Percentiles rank a stretch among this genome's conserved stretches.
phyloP scores from a whole-genome alignment of 2,797 vertebrate species.

The Setipinna tenuifilis region DNA sequence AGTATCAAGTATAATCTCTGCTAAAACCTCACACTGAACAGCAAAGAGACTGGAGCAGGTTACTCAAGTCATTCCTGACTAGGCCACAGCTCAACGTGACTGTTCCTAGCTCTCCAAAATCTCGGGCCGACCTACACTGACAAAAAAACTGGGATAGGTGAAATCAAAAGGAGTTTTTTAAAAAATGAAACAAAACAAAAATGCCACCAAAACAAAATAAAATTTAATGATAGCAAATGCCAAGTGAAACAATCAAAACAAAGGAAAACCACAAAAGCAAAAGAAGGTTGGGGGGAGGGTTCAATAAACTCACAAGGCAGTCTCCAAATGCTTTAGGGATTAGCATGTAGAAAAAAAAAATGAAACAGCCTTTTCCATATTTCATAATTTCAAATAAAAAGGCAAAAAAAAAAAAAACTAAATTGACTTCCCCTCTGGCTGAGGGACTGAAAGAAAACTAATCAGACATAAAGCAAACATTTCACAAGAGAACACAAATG shows the following conservation, averaged over 20 bases:
- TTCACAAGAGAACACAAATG: constrained; percentile 44
- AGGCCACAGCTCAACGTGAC: neutral
- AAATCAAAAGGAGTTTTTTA: constrained; percentile 2
- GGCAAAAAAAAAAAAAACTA: constrained; percentile 49
- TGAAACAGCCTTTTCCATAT: constrained; percentile 75
- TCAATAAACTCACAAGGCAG: constrained; percentile 81
- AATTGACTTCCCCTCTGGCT: constrained; percentile 39
- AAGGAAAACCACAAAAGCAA: constrained; percentile 79
- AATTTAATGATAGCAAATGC: constrained; percentile 98
- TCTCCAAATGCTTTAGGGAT: constrained; percentile 82
- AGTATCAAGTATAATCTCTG: neutral
- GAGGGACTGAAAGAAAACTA: constrained; percentile 39
- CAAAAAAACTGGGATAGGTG: neutral
- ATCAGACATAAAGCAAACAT: constrained; percentile 50
- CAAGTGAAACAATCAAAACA: constrained; percentile 90
- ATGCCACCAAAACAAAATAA: constrained; percentile 94
- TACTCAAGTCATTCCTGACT: neutral
- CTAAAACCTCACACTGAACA: constrained; percentile 46
- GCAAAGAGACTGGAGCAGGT: neutral
- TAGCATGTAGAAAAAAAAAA: constrained; percentile 80
- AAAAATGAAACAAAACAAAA: constrained; percentile 85
- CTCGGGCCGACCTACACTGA: constrained; percentile 67
- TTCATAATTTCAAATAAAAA: constrained; percentile 70
- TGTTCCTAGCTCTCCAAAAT: constrained; percentile 58
- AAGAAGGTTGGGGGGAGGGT: constrained; percentile 71